These are phyloP conservation scores for Papilio gigon DNA, from an alignment of 2,888 invertebrate genomes.

Conservation along the genomic window DNA sequence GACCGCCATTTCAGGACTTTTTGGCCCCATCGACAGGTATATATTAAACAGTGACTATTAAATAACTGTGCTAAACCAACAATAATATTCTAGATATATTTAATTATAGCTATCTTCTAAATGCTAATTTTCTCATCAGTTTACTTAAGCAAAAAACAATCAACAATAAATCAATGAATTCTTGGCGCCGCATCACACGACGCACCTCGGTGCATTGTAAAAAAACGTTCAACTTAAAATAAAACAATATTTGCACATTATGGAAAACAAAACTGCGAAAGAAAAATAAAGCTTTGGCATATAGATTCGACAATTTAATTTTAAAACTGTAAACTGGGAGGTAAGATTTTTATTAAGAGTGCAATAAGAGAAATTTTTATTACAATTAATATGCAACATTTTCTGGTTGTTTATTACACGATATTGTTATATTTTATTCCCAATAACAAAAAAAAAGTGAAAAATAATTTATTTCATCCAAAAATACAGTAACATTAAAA, in stretches of 20 bases:
- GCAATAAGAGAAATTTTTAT: too few relatives aligned
- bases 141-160: slow-evolving; percentile 39
- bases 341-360: background rate
- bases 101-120: slow-evolving; percentile 30
- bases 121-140: slow-evolving; percentile 37
- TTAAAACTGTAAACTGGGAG: background rate
- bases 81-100: slow-evolving; percentile 9
- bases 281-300: slow-evolving; percentile 42
- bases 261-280: slow-evolving; percentile 52
- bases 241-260: slow-evolving; percentile 48
- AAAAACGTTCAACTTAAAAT: background rate
- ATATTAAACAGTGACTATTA: slow-evolving; percentile 3
- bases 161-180: slow-evolving; percentile 38
- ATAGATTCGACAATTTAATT: too few relatives aligned
- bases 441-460: too few relatives aligned
- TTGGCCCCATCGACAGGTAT: too few relatives aligned
- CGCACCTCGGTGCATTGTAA: slow-evolving; percentile 1
- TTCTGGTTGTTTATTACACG: too few relatives aligned
- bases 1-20: too few relatives aligned
- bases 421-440: too few relatives aligned
- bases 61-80: slow-evolving; percentile 26
- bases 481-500: too few relatives aligned
- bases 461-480: too few relatives aligned
- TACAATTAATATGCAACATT: too few relatives aligned
- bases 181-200: slow-evolving; percentile 30